Conservation (phyloP, 2,888 invertebrate species). For the Patella ulyssiponensis region DNA sequence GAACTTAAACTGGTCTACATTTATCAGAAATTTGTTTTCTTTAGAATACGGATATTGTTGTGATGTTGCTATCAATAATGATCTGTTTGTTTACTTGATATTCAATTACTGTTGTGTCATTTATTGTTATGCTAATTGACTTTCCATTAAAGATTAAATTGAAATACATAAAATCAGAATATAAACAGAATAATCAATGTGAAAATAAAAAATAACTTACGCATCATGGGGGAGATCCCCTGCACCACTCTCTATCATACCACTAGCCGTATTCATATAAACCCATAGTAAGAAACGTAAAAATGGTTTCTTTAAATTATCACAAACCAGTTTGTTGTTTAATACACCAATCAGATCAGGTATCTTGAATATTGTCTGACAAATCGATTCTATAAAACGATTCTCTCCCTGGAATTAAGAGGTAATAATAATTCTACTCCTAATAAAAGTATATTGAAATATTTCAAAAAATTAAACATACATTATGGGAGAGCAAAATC, state of each 20-base stretch:
- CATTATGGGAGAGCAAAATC: too few species aligned
- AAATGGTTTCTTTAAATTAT: constrained; percentile 68
- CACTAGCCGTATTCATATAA: constrained; percentile 70
- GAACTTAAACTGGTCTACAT: too few species aligned
- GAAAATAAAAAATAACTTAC: constrained; percentile 39
- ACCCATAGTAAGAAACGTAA: constrained; percentile 69
- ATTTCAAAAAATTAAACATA: neutral
- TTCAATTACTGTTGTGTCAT: too few species aligned
- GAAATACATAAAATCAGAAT: too few species aligned
- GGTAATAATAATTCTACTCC: neutral
- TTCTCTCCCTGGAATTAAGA: constrained; percentile 66
- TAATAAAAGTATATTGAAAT: neutral
- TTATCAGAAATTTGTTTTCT: too few species aligned
- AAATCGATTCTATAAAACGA: constrained; percentile 71
- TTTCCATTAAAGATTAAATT: too few species aligned
- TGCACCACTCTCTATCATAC: constrained; percentile 69
- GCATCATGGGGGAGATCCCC: constrained; percentile 68
- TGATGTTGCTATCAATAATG: too few species aligned
- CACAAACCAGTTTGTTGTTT: constrained; percentile 58
- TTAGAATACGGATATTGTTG: too few species aligned
- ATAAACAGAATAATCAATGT: too few species aligned
- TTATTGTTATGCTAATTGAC: too few species aligned
- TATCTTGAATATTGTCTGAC: constrained; percentile 70
- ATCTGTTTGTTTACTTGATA: too few species aligned
- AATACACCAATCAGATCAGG: constrained; percentile 66